A percentile compares a stretch with the other conserved stretches of the same genome.
Evolutionary conservation across 2,797 vertebrate genomes (phyloP).

Genomic region (Poliocrania exsul): DNA sequence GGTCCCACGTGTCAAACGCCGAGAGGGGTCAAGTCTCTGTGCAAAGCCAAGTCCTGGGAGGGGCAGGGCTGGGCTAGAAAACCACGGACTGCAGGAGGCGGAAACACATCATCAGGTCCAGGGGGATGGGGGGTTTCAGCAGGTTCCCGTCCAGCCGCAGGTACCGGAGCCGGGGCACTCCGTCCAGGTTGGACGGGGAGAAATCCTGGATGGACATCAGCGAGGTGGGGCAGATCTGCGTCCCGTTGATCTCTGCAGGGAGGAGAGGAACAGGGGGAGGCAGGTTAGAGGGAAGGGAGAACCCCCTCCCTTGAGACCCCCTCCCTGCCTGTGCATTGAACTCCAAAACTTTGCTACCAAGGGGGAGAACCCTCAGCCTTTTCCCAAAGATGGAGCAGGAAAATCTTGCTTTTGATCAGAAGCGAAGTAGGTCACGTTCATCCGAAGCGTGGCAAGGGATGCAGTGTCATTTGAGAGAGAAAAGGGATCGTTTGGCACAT

Average conservation of each 20-base stretch:
- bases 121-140: constrained; percentile 88
- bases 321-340: background rate
- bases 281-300: background rate
- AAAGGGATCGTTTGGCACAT: background rate
- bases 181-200: constrained; percentile 72
- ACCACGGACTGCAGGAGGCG: constrained; percentile 91
- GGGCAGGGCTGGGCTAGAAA: constrained; percentile 77
- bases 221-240: constrained; percentile 87
- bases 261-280: background rate
- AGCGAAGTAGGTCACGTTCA: background rate
- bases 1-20: background rate
- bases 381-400: rapidly evolving
- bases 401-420: background rate
- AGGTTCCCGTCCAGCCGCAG: constrained; percentile 94
- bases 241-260: constrained; percentile 90
- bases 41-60: constrained; percentile 21
- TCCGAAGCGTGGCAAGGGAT: background rate
- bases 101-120: constrained; percentile 97
- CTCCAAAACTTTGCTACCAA: background rate
- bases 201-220: constrained; percentile 70
- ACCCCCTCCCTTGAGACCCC: background rate
- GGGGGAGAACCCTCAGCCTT: background rate
- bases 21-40: background rate
- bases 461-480: background rate
- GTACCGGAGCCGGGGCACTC: constrained; percentile 88